Evolutionary conservation across 2,888 invertebrate species (phyloP).

Genomic region (Lycophotia porphyrea): DNA sequence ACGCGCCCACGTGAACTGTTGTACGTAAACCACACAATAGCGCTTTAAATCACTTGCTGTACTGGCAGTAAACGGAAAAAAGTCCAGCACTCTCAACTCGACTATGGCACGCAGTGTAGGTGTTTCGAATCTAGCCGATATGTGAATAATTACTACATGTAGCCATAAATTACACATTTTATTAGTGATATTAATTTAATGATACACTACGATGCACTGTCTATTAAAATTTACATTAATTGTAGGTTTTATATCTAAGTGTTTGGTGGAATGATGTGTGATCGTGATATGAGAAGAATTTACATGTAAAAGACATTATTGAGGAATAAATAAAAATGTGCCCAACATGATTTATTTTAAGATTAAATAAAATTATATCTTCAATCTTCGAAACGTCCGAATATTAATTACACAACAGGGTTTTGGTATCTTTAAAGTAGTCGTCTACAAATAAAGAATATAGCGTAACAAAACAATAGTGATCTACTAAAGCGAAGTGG

Average conservation of each 20-base stretch:
- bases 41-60: slow-evolving; percentile 70
- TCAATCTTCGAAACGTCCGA: background rate
- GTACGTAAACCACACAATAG: slow-evolving; percentile 70
- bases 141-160: slow-evolving; percentile 53
- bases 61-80: slow-evolving; percentile 61
- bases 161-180: slow-evolving; percentile 57
- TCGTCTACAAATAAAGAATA: background rate
- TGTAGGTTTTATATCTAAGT: slow-evolving; percentile 40
- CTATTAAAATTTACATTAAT: slow-evolving; percentile 52
- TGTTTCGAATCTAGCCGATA: slow-evolving; percentile 55
- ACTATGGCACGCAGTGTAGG: slow-evolving; percentile 62
- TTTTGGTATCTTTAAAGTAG: background rate
- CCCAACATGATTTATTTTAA: background rate
- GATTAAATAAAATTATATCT: background rate
- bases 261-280: slow-evolving; percentile 34
- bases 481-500: slow-evolving; percentile 60
- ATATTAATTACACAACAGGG: background rate
- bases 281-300: slow-evolving; percentile 30
- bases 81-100: slow-evolving; percentile 47
- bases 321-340: background rate
- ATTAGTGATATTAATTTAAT: slow-evolving; percentile 61
- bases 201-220: slow-evolving; percentile 42
- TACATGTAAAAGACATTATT: slow-evolving; percentile 16
- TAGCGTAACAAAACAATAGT: slow-evolving; percentile 10
- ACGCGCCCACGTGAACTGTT: slow-evolving; percentile 59